phyloP scores from a whole-genome alignment of 1,140 invertebrate species.

The Diorhabda carinulata region DNA sequence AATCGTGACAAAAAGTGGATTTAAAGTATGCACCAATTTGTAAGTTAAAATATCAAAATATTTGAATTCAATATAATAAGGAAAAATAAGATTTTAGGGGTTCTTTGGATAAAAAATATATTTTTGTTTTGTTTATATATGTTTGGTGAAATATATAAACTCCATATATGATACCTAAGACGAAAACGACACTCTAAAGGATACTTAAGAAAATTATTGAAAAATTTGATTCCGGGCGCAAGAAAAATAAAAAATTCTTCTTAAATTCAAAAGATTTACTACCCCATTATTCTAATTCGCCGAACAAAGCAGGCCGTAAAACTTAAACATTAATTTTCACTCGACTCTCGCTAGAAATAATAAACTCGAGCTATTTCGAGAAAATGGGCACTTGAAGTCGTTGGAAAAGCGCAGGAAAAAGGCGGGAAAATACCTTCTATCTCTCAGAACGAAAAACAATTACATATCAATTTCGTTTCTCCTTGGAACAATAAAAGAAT shows the following conservation, averaged over 20 bases:
- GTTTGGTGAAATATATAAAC: too few relatives aligned
- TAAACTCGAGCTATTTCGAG: constrained; percentile 1
- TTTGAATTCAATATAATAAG: too few relatives aligned
- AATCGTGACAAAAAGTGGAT: too few relatives aligned
- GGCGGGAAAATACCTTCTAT: constrained; percentile 25
- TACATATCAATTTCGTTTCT: constrained; percentile 44
- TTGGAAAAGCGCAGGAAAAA: constrained; percentile 4
- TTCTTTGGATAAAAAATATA: too few relatives aligned
- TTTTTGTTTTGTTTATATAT: too few relatives aligned
- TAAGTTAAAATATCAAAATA: too few relatives aligned
- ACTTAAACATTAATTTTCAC: constrained; percentile 17
- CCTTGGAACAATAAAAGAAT: constrained; percentile 46
- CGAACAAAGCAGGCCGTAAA: constrained; percentile 7
- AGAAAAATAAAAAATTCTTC: neutral
- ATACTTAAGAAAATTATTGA: neutral
- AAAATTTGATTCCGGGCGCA: neutral
- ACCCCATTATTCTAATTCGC: constrained; percentile 1
- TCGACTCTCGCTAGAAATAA: constrained; percentile 20
- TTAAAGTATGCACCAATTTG: too few relatives aligned
- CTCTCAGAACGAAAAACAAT: constrained; percentile 43
- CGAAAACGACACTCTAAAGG: neutral
- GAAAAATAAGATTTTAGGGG: too few relatives aligned
- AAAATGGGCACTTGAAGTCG: constrained; percentile 6
- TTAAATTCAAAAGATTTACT: neutral
- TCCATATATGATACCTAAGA: neutral